Conservation (phyloP, 2,888 invertebrate species). For the Agrilus biguttatus region DNA sequence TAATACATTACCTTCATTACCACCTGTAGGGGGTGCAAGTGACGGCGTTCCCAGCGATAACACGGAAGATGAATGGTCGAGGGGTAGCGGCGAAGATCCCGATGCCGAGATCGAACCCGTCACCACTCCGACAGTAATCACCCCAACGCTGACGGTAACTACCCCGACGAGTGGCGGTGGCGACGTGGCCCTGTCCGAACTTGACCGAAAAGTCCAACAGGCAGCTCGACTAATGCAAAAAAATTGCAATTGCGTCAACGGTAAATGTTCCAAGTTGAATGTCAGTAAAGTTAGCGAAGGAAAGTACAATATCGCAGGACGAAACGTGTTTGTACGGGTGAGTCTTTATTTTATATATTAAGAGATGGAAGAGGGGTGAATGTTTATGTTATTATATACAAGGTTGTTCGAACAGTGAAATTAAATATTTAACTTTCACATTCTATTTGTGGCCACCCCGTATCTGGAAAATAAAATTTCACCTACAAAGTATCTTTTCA, state of each 20-base stretch:
- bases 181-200: constrained; percentile 41
- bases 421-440: too few relatives aligned
- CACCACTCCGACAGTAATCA: neutral
- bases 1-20: constrained; percentile 8
- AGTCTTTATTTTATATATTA: constrained; percentile 19
- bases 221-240: constrained; percentile 58
- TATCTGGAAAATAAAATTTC: too few relatives aligned
- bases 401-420: too few relatives aligned
- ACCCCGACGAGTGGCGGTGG: constrained; percentile 7
- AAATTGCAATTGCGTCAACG: constrained; percentile 57
- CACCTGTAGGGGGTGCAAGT: constrained; percentile 31
- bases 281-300: constrained; percentile 76
- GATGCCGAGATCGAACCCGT: constrained; percentile 41
- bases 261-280: constrained; percentile 57
- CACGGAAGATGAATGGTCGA: constrained; percentile 59
- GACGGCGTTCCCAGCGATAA: constrained; percentile 45
- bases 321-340: constrained; percentile 79
- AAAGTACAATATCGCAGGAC: constrained; percentile 72
- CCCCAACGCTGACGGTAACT: constrained; percentile 2
- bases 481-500: too few relatives aligned
- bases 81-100: constrained; percentile 54
- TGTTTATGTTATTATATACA: too few relatives aligned
- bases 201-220: constrained; percentile 57
- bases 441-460: too few relatives aligned
- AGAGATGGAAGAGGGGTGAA: too few relatives aligned